Percentiles rank a stretch among this genome's conserved stretches.
Evolutionary conservation across 2,113 vertebrate genomes (phyloP).

Genomic region (Scopus umbretta): DNA sequence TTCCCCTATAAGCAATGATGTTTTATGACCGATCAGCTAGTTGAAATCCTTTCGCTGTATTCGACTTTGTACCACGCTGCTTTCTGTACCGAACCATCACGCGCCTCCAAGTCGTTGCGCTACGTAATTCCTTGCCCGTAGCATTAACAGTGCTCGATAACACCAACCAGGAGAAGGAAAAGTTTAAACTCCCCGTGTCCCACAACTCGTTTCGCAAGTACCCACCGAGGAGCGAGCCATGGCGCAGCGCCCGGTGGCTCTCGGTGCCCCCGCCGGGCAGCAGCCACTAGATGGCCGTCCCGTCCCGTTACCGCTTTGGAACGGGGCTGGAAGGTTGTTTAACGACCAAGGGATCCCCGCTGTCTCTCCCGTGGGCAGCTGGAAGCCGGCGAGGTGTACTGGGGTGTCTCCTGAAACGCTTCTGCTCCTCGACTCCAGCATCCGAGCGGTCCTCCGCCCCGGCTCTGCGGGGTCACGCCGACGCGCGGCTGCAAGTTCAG

Average conservation of each 20-base stretch:
- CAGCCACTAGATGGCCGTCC: background rate
- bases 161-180: background rate
- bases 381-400: background rate
- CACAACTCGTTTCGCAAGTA: rapidly evolving
- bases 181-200: background rate
- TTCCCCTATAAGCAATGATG: background rate
- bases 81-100: background rate
- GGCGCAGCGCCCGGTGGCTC: too few species aligned
- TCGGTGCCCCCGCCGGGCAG: too few species aligned
- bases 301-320: too few species aligned
- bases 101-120: rapidly evolving
- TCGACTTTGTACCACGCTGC: background rate
- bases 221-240: too few species aligned
- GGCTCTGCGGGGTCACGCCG: background rate
- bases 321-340: rapidly evolving
- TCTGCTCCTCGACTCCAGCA: background rate
- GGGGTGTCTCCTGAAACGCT: background rate
- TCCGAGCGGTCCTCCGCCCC: background rate
- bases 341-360: too few species aligned
- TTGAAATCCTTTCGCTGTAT: background rate
- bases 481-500: background rate
- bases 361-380: rapidly evolving
- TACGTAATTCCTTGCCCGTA: background rate
- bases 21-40: background rate
- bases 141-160: rapidly evolving